These are phyloP conservation scores for Pachliopta kotzebuea DNA, from an alignment of 2,888 invertebrate genomes.

Conservation along the genomic window DNA sequence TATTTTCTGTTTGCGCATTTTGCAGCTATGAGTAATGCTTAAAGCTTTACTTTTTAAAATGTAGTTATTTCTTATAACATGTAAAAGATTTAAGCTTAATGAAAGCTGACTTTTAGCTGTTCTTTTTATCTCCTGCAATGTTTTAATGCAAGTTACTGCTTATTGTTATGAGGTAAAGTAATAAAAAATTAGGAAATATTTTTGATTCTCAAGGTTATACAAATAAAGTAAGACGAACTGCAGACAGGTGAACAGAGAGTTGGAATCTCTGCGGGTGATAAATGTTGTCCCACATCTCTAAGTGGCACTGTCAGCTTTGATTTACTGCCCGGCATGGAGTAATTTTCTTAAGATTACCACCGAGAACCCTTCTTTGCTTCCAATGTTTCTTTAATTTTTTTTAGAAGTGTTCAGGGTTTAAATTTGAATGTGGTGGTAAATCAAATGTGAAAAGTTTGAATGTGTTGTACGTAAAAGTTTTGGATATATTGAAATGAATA, in stretches of 20 bases:
- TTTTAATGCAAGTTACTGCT: background rate
- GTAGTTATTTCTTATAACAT: no score
- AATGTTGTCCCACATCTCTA: slow-evolving; percentile 21
- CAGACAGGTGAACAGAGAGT: slow-evolving; percentile 9
- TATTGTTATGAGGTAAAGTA: background rate
- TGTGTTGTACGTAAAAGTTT: background rate
- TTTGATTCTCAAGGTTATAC: background rate
- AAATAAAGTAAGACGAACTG: slow-evolving; percentile 12
- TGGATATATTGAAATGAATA: background rate
- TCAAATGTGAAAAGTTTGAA: slow-evolving; percentile 2
- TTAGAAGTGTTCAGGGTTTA: slow-evolving; percentile 12
- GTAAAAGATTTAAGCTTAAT: no score
- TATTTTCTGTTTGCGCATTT: slow-evolving; percentile 17
- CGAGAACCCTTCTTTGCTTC: slow-evolving; percentile 11
- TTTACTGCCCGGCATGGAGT: slow-evolving; percentile 20
- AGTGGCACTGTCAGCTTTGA: slow-evolving; percentile 25
- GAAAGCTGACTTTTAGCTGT: no score
- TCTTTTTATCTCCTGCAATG: no score
- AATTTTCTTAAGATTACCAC: slow-evolving; percentile 20
- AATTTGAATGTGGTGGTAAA: slow-evolving; percentile 9
- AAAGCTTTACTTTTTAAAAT: background rate
- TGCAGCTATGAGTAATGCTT: slow-evolving; percentile 6
- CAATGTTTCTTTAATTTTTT: slow-evolving; percentile 15
- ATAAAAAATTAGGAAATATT: no score
- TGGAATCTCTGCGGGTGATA: slow-evolving; percentile 16